These are phyloP conservation scores for Ceratina australensis DNA, from an alignment of 1,140 invertebrate genomes.

Conservation along the genomic window DNA sequence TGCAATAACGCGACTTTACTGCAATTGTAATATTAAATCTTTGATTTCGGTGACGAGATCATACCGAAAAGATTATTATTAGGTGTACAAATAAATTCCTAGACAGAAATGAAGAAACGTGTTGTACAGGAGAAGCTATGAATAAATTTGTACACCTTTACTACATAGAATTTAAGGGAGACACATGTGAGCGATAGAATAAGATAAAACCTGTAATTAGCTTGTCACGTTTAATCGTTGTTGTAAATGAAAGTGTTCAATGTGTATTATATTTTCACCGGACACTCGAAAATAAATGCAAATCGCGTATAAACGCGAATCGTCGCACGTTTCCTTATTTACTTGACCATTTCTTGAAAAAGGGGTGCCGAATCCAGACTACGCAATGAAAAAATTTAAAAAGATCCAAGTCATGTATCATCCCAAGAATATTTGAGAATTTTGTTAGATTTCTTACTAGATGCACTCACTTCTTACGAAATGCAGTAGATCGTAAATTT, in stretches of 20 bases:
- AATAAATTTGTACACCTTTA: conserved; percentile 5
- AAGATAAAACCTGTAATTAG: conserved; percentile 23
- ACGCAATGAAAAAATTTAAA: too few relatives aligned
- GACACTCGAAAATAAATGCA: conserved; percentile 33
- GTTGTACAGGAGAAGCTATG: not conserved
- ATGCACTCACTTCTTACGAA: too few relatives aligned
- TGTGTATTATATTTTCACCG: conserved; percentile 38
- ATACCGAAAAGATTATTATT: not conserved
- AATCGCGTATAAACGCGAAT: conserved; percentile 1
- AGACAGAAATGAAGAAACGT: too few relatives aligned
- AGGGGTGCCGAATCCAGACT: too few relatives aligned
- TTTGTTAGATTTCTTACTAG: too few relatives aligned
- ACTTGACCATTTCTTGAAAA: too few relatives aligned
- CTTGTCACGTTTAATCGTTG: conserved; percentile 23
- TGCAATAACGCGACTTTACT: too few relatives aligned
- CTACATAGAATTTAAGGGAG: not conserved
- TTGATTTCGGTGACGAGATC: conserved; percentile 12
- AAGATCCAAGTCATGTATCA: too few relatives aligned
- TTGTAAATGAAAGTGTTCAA: conserved; percentile 38
- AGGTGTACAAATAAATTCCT: too few relatives aligned
- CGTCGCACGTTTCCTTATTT: not conserved
- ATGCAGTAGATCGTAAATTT: too few relatives aligned
- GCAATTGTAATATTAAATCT: not conserved
- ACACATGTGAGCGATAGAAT: conserved; percentile 8
- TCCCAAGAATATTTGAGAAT: too few relatives aligned